A percentile compares a stretch with the other conserved stretches of the same genome.
Evolutionary conservation across 1,140 invertebrate genomes (phyloP).

Genomic region (Cotesia chilonis): DNA sequence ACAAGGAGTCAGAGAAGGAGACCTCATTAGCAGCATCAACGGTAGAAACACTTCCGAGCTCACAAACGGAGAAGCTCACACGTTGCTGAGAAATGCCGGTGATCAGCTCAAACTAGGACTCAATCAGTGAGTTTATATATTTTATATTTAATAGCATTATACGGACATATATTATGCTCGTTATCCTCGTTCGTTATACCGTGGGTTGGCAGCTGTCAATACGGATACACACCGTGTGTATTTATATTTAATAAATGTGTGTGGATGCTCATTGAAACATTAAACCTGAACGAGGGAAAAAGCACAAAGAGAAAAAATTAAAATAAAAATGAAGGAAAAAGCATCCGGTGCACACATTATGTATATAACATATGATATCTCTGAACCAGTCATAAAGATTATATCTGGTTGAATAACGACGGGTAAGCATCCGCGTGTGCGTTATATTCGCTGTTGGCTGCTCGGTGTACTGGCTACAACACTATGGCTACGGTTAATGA

Average conservation of each 20-base stretch:
- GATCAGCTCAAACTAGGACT: conserved; percentile 76
- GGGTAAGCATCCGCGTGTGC: no score
- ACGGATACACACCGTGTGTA: no score
- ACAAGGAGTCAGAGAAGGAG: conserved; percentile 80
- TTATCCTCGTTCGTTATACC: no score
- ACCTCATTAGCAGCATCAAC: conserved; percentile 83
- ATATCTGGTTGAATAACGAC: no score
- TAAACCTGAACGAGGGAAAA: conserved; percentile 7
- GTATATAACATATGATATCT: conserved; percentile 1
- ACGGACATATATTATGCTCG: neutral
- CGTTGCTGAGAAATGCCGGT: conserved; percentile 75
- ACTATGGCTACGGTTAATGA: conserved; percentile 1
- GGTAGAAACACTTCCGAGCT: conserved; percentile 74
- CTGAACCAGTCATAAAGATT: conserved; percentile 1
- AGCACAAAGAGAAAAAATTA: neutral
- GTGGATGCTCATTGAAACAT: conserved; percentile 4
- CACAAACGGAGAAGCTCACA: conserved; percentile 79
- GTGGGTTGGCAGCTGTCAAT: no score
- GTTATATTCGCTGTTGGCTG: no score
- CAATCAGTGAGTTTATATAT: conserved; percentile 73
- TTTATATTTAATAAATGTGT: no score
- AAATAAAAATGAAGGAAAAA: neutral
- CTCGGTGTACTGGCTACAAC: no score
- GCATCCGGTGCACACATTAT: neutral
- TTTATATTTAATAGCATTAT: conserved; percentile 28